A percentile compares a stretch with the other conserved stretches of the same genome.
Evolutionary conservation across 2,113 vertebrate genomes (phyloP).

Genomic region (Pteruthius melanotis): DNA sequence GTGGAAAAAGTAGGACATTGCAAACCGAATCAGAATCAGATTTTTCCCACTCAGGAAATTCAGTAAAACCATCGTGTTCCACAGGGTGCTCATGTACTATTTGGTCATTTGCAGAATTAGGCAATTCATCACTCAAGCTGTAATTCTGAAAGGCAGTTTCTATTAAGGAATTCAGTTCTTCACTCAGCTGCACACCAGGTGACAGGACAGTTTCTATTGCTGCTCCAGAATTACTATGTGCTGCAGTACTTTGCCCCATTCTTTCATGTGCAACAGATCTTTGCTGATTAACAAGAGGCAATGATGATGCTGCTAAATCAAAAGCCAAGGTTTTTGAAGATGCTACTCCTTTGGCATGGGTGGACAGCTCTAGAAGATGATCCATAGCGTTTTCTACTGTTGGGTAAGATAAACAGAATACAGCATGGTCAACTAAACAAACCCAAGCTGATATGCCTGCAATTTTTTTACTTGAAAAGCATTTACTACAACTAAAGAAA

Average conservation of each 20-base stretch:
- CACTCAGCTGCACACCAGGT: slow-evolving; percentile 68
- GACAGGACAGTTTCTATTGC: slow-evolving; percentile 12
- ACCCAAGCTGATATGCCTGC: background rate
- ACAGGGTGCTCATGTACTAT: background rate
- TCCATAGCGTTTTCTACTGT: slow-evolving; percentile 94
- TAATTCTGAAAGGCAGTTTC: slow-evolving; percentile 77
- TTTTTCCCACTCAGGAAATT: slow-evolving; percentile 61
- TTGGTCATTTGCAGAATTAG: slow-evolving; percentile 47
- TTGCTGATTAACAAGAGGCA: slow-evolving; percentile 58
- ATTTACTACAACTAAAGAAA: background rate
- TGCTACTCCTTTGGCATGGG: slow-evolving; percentile 74
- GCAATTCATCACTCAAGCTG: slow-evolving; percentile 7
- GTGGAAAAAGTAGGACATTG: slow-evolving; percentile 1
- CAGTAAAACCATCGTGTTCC: background rate
- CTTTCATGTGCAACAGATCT: background rate
- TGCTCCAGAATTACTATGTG: background rate
- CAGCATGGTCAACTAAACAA: background rate
- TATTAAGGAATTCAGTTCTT: slow-evolving; percentile 81
- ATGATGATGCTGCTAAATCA: slow-evolving; percentile 73
- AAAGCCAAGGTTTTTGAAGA: slow-evolving; percentile 70
- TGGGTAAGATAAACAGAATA: slow-evolving; percentile 10
- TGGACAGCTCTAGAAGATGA: slow-evolving; percentile 89
- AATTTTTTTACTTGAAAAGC: background rate
- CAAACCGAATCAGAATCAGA: slow-evolving; percentile 40
- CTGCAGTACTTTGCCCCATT: background rate